Conservation (phyloP, 2,113 vertebrate species). For the Phalacrocorax carbo region DNA sequence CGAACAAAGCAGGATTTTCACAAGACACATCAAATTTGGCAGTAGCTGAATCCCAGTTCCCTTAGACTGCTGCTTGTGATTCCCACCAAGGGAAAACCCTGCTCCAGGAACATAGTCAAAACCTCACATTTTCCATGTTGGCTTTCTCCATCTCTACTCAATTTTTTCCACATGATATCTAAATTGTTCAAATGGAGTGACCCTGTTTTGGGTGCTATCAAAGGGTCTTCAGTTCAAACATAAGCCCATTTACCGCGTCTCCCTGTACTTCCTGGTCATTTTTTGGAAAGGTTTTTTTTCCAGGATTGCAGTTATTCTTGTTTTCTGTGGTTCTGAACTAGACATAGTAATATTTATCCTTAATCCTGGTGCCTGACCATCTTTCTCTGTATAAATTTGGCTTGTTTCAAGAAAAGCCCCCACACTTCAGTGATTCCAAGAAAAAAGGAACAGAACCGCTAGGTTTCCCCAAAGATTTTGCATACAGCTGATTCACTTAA, state of each 20-base stretch:
- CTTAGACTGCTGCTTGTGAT: not conserved
- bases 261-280: not conserved
- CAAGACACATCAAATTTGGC: not conserved
- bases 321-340: not conserved
- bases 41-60: not conserved
- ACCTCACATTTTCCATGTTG: not conserved
- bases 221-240: not conserved
- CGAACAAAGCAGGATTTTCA: not conserved
- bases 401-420: slow-evolving; percentile 24
- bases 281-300: not conserved
- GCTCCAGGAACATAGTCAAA: not conserved
- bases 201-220: not conserved
- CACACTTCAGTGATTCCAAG: slow-evolving; percentile 46
- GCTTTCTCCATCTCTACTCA: not conserved
- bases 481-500: slow-evolving; percentile 45
- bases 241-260: not conserved
- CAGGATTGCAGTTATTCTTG: not conserved
- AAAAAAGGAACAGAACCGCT: slow-evolving; percentile 29
- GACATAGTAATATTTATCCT: not conserved
- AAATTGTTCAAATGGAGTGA: not conserved
- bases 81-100: not conserved
- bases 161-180: not conserved
- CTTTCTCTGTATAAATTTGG: slow-evolving; percentile 15
- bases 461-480: slow-evolving; percentile 46
- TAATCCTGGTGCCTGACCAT: not conserved